These are phyloP conservation scores for Protomyctophum bolini DNA, from an alignment of 2,113 vertebrate genomes.

Conservation along the genomic window DNA sequence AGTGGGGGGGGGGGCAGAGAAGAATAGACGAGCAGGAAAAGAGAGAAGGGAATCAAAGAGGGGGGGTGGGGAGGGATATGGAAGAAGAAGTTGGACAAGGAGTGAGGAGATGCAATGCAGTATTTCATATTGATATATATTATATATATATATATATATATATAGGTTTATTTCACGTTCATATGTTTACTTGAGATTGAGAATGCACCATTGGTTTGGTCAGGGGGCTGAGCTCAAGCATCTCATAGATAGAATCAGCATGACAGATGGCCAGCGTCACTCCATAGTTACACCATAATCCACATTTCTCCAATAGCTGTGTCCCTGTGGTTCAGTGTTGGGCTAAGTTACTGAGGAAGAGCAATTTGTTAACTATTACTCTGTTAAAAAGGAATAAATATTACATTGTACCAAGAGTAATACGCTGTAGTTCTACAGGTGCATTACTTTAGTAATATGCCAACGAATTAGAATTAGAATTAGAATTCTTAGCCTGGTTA, in stretches of 20 bases:
- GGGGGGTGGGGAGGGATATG: background rate
- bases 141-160: background rate
- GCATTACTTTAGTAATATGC: too few species aligned
- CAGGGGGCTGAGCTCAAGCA: background rate
- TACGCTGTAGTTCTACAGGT: too few species aligned
- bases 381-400: too few species aligned
- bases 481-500: too few species aligned
- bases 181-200: background rate
- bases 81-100: background rate
- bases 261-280: background rate
- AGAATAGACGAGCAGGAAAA: background rate
- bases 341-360: too few species aligned
- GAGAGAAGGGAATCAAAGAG: background rate
- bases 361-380: too few species aligned
- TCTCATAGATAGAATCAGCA: background rate
- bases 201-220: background rate
- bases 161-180: too few species aligned
- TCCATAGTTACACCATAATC: background rate
- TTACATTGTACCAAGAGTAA: too few species aligned
- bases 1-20: background rate
- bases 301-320: too few species aligned
- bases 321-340: too few species aligned
- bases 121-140: background rate
- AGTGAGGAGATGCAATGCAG: background rate
- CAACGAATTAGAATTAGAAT: too few species aligned